Percentiles rank a stretch among this genome's conserved stretches.
These are phyloP conservation scores for Montipora efflorescens DNA, from an alignment of 64 coral and sea anemone genomes.

Conservation along the genomic window DNA sequence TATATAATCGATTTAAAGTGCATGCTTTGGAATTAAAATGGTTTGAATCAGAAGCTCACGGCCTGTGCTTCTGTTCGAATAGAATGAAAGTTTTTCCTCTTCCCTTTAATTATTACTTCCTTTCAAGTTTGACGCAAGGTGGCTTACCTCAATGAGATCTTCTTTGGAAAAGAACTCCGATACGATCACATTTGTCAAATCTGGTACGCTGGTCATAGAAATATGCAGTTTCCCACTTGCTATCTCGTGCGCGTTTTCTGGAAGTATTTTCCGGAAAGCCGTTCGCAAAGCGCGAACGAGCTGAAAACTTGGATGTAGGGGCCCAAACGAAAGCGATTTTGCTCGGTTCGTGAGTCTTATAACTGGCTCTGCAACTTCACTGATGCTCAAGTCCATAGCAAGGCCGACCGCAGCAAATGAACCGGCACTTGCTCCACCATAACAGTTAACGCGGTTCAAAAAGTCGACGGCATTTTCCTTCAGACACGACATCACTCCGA, in stretches of 20 bases:
- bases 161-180: conserved; percentile 95
- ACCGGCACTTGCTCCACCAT: conserved; percentile 96
- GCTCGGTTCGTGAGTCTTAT: conserved; percentile 90
- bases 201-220: conserved; percentile 87
- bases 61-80: neutral
- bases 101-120: neutral
- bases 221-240: conserved; percentile 86
- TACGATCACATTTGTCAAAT: conserved; percentile 84
- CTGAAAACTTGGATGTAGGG: conserved; percentile 89
- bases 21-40: neutral
- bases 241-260: conserved; percentile 89
- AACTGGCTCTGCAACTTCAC: conserved; percentile 81
- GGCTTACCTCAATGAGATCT: conserved; percentile 94
- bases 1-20: too few relatives aligned
- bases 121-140: neutral
- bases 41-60: neutral
- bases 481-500: conserved; percentile 92
- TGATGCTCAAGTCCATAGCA: conserved; percentile 73
- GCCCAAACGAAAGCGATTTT: conserved; percentile 81
- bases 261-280: conserved; percentile 89
- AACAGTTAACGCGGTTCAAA: conserved; percentile 88
- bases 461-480: conserved; percentile 88
- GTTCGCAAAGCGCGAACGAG: conserved; percentile 81
- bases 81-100: neutral
- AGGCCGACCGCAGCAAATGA: conserved; percentile 88